phyloP scores from a whole-genome alignment of 2,113 vertebrate species.

The Callithrix jacchus region DNA sequence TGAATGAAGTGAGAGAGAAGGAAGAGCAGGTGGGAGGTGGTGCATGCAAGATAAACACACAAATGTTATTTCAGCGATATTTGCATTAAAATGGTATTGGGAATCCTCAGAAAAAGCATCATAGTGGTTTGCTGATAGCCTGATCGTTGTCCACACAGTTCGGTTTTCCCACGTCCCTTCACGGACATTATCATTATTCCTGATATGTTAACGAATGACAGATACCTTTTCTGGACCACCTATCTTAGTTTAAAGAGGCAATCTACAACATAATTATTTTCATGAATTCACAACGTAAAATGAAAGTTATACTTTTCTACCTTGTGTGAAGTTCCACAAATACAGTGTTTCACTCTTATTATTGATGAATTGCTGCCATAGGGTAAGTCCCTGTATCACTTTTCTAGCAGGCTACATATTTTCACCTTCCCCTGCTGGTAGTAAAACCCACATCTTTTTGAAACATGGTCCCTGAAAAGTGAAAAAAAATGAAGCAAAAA shows the following conservation, averaged over 20 bases:
- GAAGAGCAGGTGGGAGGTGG: fast-evolving
- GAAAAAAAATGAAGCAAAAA: background rate
- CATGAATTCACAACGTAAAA: background rate
- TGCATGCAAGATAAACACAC: background rate
- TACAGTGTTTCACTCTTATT: background rate
- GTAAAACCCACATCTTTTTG: background rate
- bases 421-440: background rate
- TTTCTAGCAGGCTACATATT: background rate
- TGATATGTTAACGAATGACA: background rate
- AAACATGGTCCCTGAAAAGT: background rate
- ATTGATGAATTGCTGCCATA: background rate
- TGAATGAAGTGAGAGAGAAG: background rate
- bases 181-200: background rate
- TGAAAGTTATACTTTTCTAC: background rate
- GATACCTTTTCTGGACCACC: background rate
- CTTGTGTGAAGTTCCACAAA: background rate
- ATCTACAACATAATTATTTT: background rate
- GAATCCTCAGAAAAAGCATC: background rate
- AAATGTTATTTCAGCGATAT: background rate
- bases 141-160: background rate
- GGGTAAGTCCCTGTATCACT: background rate
- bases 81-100: background rate
- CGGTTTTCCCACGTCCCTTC: background rate
- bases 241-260: background rate
- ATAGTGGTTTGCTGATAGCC: too few relatives aligned